Evolutionary conservation across 2,113 vertebrate species (phyloP).

Genomic region (Poeciliopsis turrubarensis): DNA sequence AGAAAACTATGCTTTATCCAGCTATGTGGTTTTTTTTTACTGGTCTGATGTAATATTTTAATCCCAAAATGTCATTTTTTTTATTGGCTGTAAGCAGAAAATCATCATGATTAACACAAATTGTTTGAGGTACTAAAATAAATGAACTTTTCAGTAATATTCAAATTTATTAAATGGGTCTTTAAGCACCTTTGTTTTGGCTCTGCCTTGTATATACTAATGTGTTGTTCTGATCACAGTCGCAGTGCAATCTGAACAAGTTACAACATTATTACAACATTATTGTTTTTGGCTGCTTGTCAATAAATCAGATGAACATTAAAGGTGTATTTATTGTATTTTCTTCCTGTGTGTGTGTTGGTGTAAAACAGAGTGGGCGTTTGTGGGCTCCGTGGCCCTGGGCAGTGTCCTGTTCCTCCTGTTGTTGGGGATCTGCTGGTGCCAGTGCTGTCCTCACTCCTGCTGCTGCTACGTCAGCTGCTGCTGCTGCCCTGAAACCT

Average conservation of each 20-base stretch:
- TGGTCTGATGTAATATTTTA: not conserved
- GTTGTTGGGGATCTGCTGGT: constrained; percentile 96
- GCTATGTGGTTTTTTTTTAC: not conserved
- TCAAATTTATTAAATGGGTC: no score
- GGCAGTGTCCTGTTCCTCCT: constrained; percentile 89
- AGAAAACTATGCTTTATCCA: not conserved
- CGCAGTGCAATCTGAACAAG: no score
- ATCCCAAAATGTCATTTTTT: not conserved
- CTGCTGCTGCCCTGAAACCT: constrained; percentile 96
- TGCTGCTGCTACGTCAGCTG: constrained; percentile 97
- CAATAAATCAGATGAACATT: not conserved
- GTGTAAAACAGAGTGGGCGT: constrained; percentile 89
- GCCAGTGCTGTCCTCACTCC: constrained; percentile 97
- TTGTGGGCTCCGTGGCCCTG: constrained; percentile 90
- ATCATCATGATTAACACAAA: not conserved
- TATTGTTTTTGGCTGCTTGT: not conserved
- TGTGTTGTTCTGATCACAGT: no score
- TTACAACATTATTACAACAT: not conserved
- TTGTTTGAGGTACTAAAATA: no score
- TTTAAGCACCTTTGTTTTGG: no score
- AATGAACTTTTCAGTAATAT: no score
- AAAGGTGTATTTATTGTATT: not conserved
- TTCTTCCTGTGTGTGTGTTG: constrained; percentile 3
- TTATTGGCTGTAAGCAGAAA: not conserved
- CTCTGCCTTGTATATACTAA: no score